These are phyloP conservation scores for Steromphala cineraria DNA, from an alignment of 2,888 invertebrate genomes.

Conservation along the genomic window DNA sequence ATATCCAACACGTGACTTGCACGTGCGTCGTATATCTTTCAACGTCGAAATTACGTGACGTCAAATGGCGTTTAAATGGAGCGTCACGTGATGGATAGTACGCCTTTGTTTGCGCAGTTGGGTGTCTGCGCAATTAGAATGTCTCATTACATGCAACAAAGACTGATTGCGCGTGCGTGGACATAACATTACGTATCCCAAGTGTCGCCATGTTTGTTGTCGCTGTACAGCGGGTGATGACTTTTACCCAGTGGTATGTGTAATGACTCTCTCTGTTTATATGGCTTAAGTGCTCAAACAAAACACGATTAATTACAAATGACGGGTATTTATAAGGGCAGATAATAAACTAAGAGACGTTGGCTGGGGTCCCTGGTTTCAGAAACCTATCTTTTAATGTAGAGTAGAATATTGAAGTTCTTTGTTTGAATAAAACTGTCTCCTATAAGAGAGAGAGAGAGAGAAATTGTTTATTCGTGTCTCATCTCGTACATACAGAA, in stretches of 20 bases:
- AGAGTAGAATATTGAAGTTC: too few relatives aligned
- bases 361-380: too few relatives aligned
- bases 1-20: neutral
- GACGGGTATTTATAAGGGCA: too few relatives aligned
- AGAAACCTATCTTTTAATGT: too few relatives aligned
- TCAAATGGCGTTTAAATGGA: neutral
- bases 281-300: too few relatives aligned
- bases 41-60: neutral
- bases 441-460: too few relatives aligned
- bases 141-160: neutral
- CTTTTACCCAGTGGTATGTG: neutral
- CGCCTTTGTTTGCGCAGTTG: neutral
- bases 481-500: too few relatives aligned
- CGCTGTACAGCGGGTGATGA: neutral
- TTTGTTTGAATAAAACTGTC: too few relatives aligned
- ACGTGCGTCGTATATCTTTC: neutral
- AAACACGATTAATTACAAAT: too few relatives aligned
- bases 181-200: neutral
- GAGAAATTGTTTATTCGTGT: too few relatives aligned
- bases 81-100: neutral
- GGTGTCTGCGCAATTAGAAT: neutral
- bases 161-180: neutral
- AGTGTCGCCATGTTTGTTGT: neutral
- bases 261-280: neutral
- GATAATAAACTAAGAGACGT: too few relatives aligned